Conservation (phyloP, 2,888 invertebrate genomes). For the Nasonovia ribisnigri region DNA sequence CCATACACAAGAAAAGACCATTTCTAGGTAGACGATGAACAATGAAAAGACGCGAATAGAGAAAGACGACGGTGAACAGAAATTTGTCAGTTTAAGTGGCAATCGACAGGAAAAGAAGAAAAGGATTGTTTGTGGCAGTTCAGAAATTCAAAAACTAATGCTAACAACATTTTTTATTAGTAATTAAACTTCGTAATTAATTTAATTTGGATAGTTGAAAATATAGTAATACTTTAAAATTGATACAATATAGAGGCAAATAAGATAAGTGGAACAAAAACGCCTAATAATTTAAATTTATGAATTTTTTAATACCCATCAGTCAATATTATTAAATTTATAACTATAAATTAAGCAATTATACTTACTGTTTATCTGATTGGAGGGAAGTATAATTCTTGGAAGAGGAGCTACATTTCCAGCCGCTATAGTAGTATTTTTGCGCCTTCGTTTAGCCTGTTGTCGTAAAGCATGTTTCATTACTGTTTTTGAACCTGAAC, state of each 20-base stretch:
- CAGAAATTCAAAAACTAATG: not conserved
- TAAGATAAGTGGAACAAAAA: not conserved
- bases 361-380: slow-evolving; percentile 61
- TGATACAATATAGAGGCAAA: not conserved
- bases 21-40: not conserved
- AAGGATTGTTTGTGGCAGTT: too few relatives aligned
- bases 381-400: slow-evolving; percentile 74
- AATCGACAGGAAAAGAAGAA: not conserved
- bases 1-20: not conserved
- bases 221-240: not conserved
- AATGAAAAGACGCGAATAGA: not conserved
- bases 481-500: slow-evolving; percentile 76
- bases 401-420: slow-evolving; percentile 76
- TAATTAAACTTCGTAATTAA: not conserved
- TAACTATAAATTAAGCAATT: not conserved
- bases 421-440: slow-evolving; percentile 81
- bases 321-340: not conserved
- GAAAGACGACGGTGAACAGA: not conserved
- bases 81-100: not conserved
- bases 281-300: not conserved
- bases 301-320: not conserved
- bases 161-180: not conserved
- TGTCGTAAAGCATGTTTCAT: slow-evolving; percentile 83
- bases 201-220: not conserved
- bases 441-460: slow-evolving; percentile 82